Conservation (phyloP, 2,113 vertebrate species). For the Gymnobelideus leadbeateri region DNA sequence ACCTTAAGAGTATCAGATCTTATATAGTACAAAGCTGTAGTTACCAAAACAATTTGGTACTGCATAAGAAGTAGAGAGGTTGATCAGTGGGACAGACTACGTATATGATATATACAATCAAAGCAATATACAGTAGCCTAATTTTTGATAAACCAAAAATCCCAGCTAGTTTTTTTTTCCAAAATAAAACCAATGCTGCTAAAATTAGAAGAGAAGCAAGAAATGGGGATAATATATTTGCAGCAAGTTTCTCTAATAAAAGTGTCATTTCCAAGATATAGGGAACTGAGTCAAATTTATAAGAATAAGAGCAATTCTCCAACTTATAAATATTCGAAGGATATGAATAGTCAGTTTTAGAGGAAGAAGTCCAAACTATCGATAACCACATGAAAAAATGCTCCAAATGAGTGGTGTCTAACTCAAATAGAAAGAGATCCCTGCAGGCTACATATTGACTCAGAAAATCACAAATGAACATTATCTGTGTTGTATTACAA, state of each 20-base stretch:
- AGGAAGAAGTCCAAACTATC: neutral
- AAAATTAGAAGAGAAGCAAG: neutral
- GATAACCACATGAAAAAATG: neutral
- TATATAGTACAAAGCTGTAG: neutral
- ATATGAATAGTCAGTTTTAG: neutral
- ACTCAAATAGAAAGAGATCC: neutral
- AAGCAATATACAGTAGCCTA: too few species aligned
- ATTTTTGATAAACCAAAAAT: too few species aligned
- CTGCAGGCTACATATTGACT: neutral
- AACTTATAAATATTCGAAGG: neutral
- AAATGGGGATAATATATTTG: neutral
- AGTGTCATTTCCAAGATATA: neutral
- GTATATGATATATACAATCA: too few species aligned
- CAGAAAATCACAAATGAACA: neutral
- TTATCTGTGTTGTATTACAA: neutral
- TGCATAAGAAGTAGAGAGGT: neutral
- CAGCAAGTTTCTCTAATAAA: neutral
- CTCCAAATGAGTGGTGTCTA: neutral
- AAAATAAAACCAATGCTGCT: neutral
- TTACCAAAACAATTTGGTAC: neutral
- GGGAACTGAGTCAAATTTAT: neutral
- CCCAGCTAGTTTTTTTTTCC: too few species aligned
- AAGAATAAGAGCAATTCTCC: neutral
- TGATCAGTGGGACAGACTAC: too few species aligned
- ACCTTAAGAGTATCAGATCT: too few species aligned